Evolutionary conservation across 1,140 invertebrate genomes (phyloP).

Genomic region (Bursaphelenchus mucronatus): DNA sequence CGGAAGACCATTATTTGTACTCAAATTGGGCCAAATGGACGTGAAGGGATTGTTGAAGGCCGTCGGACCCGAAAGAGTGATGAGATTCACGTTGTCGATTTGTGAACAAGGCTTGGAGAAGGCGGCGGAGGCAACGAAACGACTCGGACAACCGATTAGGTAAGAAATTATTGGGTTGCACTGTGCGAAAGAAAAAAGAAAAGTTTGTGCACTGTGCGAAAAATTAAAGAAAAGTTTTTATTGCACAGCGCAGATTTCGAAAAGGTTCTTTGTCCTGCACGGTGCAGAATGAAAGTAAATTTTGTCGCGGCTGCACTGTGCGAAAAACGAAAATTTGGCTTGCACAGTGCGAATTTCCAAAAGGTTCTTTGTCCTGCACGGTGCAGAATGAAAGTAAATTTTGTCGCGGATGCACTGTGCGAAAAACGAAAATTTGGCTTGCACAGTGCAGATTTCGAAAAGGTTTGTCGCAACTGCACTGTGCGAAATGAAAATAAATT

Average conservation of each 20-base stretch:
- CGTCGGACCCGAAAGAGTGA: constrained; percentile 81
- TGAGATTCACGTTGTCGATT: constrained; percentile 82
- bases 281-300: neutral
- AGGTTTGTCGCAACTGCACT: no score
- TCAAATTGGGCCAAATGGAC: constrained; percentile 66
- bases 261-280: no score
- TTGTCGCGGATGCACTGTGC: no score
- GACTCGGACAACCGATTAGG: constrained; percentile 68
- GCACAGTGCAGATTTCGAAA: no score
- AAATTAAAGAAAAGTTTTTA: neutral
- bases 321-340: no score
- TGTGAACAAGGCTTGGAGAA: constrained; percentile 85
- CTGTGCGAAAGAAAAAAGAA: no score
- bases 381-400: no score
- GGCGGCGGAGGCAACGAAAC: constrained; percentile 84
- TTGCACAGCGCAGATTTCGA: neutral
- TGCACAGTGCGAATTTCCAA: no score
- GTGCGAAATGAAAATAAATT: no score
- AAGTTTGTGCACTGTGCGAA: neutral
- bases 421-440: no score
- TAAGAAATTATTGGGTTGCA: constrained; percentile 12
- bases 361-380: no score
- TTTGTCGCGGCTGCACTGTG: no score
- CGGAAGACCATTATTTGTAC: constrained; percentile 80
- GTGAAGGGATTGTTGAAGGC: constrained; percentile 57